Conservation (phyloP, 2,113 vertebrate species). For the Phaethon lepturus region DNA sequence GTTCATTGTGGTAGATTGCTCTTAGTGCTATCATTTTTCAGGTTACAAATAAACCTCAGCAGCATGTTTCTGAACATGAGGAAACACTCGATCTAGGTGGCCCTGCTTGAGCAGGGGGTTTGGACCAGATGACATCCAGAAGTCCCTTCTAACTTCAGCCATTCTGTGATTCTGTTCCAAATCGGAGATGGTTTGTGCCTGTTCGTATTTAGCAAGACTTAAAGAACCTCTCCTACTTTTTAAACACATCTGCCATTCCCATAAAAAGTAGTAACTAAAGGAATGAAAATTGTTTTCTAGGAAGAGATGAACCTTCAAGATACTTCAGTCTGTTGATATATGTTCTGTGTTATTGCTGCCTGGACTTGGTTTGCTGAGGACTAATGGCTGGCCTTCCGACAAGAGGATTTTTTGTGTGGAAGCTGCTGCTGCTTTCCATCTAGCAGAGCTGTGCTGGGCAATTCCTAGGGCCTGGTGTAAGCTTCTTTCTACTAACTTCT, state of each 20-base stretch:
- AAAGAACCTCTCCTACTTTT: neutral
- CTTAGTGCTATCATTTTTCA: neutral
- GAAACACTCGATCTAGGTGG: neutral
- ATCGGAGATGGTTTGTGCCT: neutral
- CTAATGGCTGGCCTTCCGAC: neutral
- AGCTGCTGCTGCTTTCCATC: neutral
- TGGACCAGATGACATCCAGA: neutral
- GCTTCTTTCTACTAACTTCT: neutral
- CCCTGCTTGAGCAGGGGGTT: neutral
- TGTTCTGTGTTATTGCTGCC: neutral
- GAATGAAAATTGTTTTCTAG: neutral
- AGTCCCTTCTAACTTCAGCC: neutral
- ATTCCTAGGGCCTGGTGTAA: neutral
- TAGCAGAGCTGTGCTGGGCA: neutral
- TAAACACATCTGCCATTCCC: neutral
- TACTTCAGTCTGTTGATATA: neutral
- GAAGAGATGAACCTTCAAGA: neutral
- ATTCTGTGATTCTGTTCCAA: neutral
- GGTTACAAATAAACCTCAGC: neutral
- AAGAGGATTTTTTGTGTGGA: neutral
- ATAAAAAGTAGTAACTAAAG: neutral
- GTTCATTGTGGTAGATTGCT: neutral
- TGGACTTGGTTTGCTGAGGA: neutral
- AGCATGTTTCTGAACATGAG: neutral
- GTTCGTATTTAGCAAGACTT: neutral